phyloP scores from a whole-genome alignment of 2,113 vertebrate genomes.

The Heterotilapia buettikoferi region DNA sequence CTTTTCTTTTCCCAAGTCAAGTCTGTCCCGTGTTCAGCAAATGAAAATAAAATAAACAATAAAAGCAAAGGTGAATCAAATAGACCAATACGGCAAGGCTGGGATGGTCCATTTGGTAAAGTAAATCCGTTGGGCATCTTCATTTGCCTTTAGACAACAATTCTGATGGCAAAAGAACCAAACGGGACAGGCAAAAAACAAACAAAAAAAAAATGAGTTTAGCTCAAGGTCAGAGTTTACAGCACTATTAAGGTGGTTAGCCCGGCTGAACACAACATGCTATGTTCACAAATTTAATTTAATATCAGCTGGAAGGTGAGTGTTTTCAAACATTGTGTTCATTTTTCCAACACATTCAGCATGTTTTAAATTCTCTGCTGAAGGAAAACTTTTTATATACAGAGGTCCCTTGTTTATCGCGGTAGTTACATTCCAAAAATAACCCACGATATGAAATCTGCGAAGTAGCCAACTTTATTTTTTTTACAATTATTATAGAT shows the following conservation, averaged over 20 bases:
- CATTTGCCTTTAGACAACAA: too few species aligned
- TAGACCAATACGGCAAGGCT: too few species aligned
- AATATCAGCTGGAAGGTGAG: background rate
- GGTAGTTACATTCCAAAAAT: background rate
- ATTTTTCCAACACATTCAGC: background rate
- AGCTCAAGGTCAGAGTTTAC: background rate
- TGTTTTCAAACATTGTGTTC: background rate
- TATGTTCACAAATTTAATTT: background rate
- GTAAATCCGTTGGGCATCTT: too few species aligned
- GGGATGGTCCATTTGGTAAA: too few species aligned
- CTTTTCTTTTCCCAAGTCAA: too few species aligned
- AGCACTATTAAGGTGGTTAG: background rate
- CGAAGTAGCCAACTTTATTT: too few species aligned
- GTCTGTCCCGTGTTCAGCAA: too few species aligned
- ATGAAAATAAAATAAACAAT: too few species aligned
- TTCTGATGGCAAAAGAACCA: too few species aligned
- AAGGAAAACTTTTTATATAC: background rate
- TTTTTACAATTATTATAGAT: background rate
- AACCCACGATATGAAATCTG: too few species aligned
- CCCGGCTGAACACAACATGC: background rate
- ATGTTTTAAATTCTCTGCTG: background rate
- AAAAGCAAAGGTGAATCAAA: too few species aligned
- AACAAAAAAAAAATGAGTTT: background rate
- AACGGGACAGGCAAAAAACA: too few species aligned
- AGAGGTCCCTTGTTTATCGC: rapidly evolving